Percentiles rank a stretch among this genome's conserved stretches.
phyloP scores from a whole-genome alignment of 2,113 vertebrate genomes.

The Sebastes schlegelii region DNA sequence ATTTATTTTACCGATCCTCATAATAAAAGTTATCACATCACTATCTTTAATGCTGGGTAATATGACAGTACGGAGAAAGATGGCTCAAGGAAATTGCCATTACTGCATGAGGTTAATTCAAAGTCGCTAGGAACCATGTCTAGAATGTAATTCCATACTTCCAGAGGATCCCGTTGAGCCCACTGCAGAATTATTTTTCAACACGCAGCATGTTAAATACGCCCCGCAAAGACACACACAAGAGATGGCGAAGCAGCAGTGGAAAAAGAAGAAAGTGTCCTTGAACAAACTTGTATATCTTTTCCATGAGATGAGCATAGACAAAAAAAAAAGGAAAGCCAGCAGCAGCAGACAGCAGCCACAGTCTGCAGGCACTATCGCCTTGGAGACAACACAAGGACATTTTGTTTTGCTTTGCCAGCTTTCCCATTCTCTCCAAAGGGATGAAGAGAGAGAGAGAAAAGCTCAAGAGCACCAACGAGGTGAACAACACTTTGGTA shows the following conservation, averaged over 20 bases:
- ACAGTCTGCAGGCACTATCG: constrained; percentile 60
- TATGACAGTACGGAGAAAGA: constrained; percentile 29
- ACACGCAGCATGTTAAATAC: constrained; percentile 61
- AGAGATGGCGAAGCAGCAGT: constrained; percentile 14
- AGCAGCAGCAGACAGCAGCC: constrained; percentile 54
- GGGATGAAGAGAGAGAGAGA: constrained; percentile 42
- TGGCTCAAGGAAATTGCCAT: constrained; percentile 48
- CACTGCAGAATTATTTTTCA: constrained; percentile 55
- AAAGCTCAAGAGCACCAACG: constrained; percentile 35
- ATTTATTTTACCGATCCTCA: neutral
- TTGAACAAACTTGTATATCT: constrained; percentile 74
- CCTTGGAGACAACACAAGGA: constrained; percentile 79
- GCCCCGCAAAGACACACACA: constrained; percentile 33
- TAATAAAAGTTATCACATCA: constrained; percentile 8
- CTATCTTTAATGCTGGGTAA: constrained; percentile 3
- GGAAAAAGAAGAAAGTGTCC: constrained; percentile 56
- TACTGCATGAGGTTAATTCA: constrained; percentile 66
- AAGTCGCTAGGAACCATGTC: constrained; percentile 65
- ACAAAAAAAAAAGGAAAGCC: constrained; percentile 24
- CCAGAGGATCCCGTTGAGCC: constrained; percentile 61
- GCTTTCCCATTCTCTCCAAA: constrained; percentile 62
- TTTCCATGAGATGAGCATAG: constrained; percentile 60
- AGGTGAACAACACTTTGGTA: constrained; percentile 54
- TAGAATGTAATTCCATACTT: constrained; percentile 69
- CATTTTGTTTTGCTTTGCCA: constrained; percentile 77